These are phyloP conservation scores for Tonatia bakeri DNA, from an alignment of 2,113 vertebrate species.

Conservation along the genomic window DNA sequence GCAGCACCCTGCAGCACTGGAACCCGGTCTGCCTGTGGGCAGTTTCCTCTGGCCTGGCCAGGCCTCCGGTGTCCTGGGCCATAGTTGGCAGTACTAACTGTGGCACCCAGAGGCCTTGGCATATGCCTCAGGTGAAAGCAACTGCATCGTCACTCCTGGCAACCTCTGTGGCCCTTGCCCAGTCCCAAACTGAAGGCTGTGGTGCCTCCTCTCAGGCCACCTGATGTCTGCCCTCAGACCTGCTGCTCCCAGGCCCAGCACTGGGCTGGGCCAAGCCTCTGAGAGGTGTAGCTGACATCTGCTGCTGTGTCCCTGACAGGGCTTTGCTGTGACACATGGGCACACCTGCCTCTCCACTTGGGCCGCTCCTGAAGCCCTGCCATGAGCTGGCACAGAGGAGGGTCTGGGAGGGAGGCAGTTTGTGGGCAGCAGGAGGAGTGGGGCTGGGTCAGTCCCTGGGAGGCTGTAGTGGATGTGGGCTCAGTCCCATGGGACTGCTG, in stretches of 20 bases:
- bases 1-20: neutral
- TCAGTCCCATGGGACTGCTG: neutral
- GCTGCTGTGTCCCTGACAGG: neutral
- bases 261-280: neutral
- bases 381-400: neutral
- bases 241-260: neutral
- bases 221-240: neutral
- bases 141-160: neutral
- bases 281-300: conserved; percentile 27
- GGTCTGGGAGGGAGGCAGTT: neutral
- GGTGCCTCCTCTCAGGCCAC: neutral
- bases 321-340: conserved; percentile 5
- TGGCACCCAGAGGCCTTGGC: neutral
- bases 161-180: neutral
- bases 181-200: neutral
- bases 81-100: neutral
- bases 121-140: neutral
- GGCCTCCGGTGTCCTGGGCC: neutral
- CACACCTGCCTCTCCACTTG: neutral
- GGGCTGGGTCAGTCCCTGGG: neutral
- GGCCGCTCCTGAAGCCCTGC: neutral
- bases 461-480: neutral
- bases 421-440: neutral
- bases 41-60: neutral
- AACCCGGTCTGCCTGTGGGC: neutral